A percentile compares a stretch with the other conserved stretches of the same genome.
Conservation (phyloP, 2,888 invertebrate species). For the Limnephilus marmoratus region DNA sequence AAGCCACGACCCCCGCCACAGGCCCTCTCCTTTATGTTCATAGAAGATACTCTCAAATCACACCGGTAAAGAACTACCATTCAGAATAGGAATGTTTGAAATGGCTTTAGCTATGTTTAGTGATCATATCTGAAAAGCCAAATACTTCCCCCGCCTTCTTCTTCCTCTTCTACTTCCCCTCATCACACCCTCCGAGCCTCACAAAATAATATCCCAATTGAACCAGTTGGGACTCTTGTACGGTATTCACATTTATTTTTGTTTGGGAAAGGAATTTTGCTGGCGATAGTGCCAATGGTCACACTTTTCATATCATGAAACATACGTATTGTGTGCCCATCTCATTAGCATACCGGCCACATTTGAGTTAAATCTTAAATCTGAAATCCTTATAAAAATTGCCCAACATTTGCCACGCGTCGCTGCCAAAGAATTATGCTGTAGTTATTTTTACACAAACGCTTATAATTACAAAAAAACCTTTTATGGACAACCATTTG, state of each 20-base stretch:
- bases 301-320: neutral
- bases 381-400: neutral
- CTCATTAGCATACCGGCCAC: neutral
- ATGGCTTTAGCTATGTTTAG: no score
- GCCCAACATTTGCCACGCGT: neutral
- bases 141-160: no score
- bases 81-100: no score
- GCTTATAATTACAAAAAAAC: neutral
- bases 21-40: no score
- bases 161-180: no score
- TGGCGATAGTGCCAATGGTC: neutral
- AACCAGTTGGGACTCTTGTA: no score
- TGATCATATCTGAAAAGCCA: no score
- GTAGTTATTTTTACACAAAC: neutral
- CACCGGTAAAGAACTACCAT: no score
- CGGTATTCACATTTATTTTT: neutral
- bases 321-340: neutral
- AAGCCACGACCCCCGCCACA: no score
- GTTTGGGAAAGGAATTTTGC: neutral
- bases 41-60: no score
- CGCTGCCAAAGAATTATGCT: neutral
- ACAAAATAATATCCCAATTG: no score
- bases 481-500: neutral
- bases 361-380: slow-evolving; percentile 2
- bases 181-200: no score